Base-by-base conservation (phyloP, 1,140 invertebrate species). In the Anastrepha obliqua region DNA sequence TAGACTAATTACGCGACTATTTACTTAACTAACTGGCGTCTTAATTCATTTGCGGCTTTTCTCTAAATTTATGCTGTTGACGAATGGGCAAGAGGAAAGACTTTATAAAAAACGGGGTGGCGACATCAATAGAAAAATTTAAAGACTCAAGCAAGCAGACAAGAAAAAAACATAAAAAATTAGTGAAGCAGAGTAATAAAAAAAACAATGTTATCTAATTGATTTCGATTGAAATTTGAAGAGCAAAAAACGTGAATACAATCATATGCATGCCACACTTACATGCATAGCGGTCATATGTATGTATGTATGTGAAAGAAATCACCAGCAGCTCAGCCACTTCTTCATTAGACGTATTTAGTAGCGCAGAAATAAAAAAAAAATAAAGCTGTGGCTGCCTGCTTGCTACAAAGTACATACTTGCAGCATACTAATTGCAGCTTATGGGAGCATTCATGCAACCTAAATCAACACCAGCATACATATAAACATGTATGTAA, bases 171-270 rank as follows among this genome's bases (percentile, higher is more conserved):
- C 13, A 74, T 44, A 42, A 17, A 62, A 13, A 4, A 29, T 29
- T 29, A 29, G 29, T 29, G 29, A 29, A 29, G 29, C 29, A 29
- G 0, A 74, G 39, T 47, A 47, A 42, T 74, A 74, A 11, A 47
- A 29, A 39, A 74, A 74, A 74, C 67, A n/a, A 74, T 47, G 29
- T 17, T 47, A 17, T 15, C 6, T 74, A 74, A 74, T 74, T 74
- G 67, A 74, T 74, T 74, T 74, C 42, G 67, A 74, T 74, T 74
- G 67, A 44, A 74, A 74, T 9, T 74, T 44, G 67, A 74, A 74
- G 67, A 74, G 67, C 42, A 74, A 74, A 74, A 74, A 74, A 74
- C 42, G 39, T 29, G 29, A 29, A 29, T 29, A 29, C 29, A 29
- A 29, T 29, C 29, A 29, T 29, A 29, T 29, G 29, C 29, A 29